A percentile compares a stretch with the other conserved stretches of the same genome.
These are phyloP conservation scores for Lucilia cuprina DNA, from an alignment of 1,140 invertebrate genomes.

Conservation along the genomic window DNA sequence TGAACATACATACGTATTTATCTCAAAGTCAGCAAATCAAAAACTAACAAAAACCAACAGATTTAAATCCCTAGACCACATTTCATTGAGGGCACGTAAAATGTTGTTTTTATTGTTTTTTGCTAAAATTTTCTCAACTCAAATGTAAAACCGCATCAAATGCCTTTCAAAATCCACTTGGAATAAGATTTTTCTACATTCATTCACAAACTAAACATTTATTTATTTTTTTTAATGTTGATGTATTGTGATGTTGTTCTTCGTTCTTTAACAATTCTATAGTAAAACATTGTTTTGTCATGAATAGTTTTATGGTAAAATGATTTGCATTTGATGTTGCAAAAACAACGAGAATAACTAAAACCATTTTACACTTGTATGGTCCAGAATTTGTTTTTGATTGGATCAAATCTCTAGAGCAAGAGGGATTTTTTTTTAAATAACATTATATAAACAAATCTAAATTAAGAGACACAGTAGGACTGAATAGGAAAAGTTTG, in stretches of 20 bases:
- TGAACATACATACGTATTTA: neutral
- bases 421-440: too few relatives aligned
- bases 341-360: neutral
- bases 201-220: neutral
- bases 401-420: neutral
- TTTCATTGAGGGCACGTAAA: neutral
- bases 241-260: neutral
- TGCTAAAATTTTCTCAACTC: neutral
- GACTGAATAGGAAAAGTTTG: too few relatives aligned
- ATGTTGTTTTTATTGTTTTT: neutral
- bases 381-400: neutral
- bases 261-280: neutral
- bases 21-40: neutral
- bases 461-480: too few relatives aligned
- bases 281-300: neutral
- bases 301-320: conserved; percentile 3
- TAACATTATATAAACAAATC: too few relatives aligned
- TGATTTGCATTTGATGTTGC: neutral
- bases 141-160: neutral
- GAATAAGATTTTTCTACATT: neutral
- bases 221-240: neutral
- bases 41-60: neutral
- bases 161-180: neutral
- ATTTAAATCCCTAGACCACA: neutral
- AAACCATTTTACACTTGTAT: neutral